Percentiles rank a stretch among this genome's conserved stretches.
These are phyloP conservation scores for Apteryx owenii DNA, from an alignment of 2,113 vertebrate genomes.

Conservation along the genomic window DNA sequence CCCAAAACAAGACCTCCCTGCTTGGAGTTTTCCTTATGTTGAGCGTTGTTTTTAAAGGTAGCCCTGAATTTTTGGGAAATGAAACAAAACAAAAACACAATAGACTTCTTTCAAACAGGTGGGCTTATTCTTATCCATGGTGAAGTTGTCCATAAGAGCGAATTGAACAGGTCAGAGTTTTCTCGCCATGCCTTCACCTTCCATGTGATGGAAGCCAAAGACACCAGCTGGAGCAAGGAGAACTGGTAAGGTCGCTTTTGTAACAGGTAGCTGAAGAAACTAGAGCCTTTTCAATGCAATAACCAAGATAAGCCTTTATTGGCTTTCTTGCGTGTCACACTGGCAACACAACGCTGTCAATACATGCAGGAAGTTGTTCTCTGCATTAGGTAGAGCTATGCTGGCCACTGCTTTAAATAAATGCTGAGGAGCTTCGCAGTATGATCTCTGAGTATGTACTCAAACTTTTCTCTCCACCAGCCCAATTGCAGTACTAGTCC, in stretches of 20 bases:
- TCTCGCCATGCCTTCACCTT: conserved; percentile 93
- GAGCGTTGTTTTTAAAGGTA: neutral
- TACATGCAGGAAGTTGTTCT: neutral
- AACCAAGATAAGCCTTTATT: neutral
- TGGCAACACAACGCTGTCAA: neutral
- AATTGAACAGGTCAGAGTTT: conserved; percentile 81
- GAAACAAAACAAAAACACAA: neutral
- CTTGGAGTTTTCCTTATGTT: neutral
- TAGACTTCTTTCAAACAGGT: conserved; percentile 71
- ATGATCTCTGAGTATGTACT: neutral
- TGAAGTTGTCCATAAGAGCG: conserved; percentile 93
- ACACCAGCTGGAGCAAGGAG: conserved; percentile 88
- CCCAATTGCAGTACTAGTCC: neutral
- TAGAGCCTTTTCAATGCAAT: fast-evolving
- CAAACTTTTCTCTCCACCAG: neutral
- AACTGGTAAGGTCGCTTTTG: conserved; percentile 85
- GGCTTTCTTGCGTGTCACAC: neutral
- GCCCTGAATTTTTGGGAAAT: neutral
- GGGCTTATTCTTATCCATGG: conserved; percentile 90
- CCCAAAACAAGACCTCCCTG: neutral
- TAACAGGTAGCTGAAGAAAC: neutral
- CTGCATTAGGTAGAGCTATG: neutral
- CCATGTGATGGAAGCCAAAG: conserved; percentile 91
- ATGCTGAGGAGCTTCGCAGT: neutral
- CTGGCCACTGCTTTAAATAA: neutral